phyloP scores from a whole-genome alignment of 2,797 vertebrate species.

The Melopsittacus undulatus region DNA sequence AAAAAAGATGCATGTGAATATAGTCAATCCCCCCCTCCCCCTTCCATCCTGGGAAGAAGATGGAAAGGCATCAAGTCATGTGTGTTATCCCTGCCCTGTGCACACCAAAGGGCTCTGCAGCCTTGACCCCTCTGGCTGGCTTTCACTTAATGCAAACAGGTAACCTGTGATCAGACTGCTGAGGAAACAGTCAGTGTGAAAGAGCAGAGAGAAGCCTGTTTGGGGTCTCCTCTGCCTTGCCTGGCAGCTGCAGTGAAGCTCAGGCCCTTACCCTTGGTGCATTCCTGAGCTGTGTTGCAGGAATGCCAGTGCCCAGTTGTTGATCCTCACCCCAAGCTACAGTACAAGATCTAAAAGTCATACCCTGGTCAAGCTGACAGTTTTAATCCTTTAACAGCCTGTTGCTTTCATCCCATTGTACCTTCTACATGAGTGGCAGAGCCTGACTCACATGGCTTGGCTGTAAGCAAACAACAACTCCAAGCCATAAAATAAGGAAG shows the following conservation, averaged over 20 bases:
- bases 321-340: not conserved
- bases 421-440: not conserved
- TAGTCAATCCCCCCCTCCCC: not conserved
- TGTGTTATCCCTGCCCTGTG: rapidly evolving
- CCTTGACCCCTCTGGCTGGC: rapidly evolving
- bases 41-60: not conserved
- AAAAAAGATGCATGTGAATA: not conserved
- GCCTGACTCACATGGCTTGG: not conserved
- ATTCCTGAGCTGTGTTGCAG: not conserved
- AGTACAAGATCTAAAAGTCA: not conserved
- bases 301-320: not conserved
- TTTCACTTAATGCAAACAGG: not conserved
- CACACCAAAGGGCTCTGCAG: not conserved
- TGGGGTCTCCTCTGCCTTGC: not conserved
- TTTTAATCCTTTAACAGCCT: not conserved
- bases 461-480: not conserved
- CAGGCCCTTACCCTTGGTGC: not conserved
- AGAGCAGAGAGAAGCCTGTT: not conserved
- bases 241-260: not conserved
- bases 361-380: not conserved
- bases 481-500: not conserved
- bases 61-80: not conserved
- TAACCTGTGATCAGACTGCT: not conserved
- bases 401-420: not conserved
- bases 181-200: not conserved